phyloP scores from a whole-genome alignment of 2,797 vertebrate genomes.

The Gambelia wislizenii region DNA sequence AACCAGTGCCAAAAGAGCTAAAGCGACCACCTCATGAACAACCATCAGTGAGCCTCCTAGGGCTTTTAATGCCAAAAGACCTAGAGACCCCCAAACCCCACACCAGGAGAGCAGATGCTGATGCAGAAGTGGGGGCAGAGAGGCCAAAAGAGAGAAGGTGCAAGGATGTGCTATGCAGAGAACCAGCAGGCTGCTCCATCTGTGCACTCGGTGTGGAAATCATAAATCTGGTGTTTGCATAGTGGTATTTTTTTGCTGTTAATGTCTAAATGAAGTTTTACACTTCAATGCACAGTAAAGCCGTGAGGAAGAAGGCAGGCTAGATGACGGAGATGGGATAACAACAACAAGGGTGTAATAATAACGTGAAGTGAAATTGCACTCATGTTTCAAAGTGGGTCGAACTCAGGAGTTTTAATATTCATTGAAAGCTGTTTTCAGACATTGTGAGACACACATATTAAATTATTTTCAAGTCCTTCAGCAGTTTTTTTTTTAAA shows the following conservation, averaged over 20 bases:
- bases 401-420: background rate
- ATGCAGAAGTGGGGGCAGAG: background rate
- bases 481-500: background rate
- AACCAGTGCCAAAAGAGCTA: background rate
- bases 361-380: background rate
- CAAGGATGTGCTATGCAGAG: background rate
- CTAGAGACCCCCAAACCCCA: background rate
- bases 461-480: background rate
- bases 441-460: background rate
- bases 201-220: background rate
- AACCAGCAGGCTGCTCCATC: background rate
- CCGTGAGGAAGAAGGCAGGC: background rate
- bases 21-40: background rate
- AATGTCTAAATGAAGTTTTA: background rate
- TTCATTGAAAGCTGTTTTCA: background rate
- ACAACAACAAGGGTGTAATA: no score
- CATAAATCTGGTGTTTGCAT: background rate
- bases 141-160: background rate
- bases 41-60: background rate
- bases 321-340: no score
- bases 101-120: background rate
- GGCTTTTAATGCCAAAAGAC: conserved; percentile 11
- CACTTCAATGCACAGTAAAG: background rate
- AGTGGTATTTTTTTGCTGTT: background rate
- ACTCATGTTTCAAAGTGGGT: background rate